Base-by-base conservation (phyloP, 2,888 invertebrate genomes). In the Thecophora atra region DNA sequence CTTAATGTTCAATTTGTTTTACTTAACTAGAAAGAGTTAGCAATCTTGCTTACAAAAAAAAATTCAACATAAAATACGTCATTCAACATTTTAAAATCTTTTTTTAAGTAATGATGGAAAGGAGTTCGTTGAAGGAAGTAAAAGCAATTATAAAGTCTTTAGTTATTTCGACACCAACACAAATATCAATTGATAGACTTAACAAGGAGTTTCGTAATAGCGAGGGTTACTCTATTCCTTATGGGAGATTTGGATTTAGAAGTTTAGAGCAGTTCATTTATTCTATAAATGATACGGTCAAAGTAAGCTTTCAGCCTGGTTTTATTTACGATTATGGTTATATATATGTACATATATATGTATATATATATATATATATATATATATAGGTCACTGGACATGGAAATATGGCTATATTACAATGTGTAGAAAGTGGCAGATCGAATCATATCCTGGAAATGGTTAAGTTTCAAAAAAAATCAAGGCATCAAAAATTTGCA, bases 61-160 rank as follows among this genome's bases (percentile, higher is more conserved):
- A n/a, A n/a, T n/a, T n/a, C n/a, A n/a, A n/a, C n/a, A n/a, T n/a
- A n/a, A n/a, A n/a, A n/a, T n/a, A n/a, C n/a, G n/a, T n/a, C n/a
- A n/a, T n/a, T n/a, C n/a, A n/a, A n/a, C n/a, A n/a, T n/a, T n/a
- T n/a, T n/a, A n/a, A n/a, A n/a, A n/a, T n/a, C n/a, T n/a, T n/a
- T n/a, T n/a, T 47, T 47, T 47, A 47, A n/a, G 47, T 47, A 7
- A 19, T 56, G 37, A 84, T 84, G 82, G 79, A 79, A 24, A 71
- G 74, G 5, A 78, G 81, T 0, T 71, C 77, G 15, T 68, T 84
- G 6, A 76, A 74, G 52, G 77, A 79, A 72, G 80, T 82, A 1
- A 84, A 85, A 54, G 77, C 76, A 11, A 77, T 84, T 0, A 78
- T 85, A 0, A 83, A 80, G 67, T 81, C 84, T 0, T 71, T 85